These are phyloP conservation scores for Sesia bembeciformis DNA, from an alignment of 2,888 invertebrate genomes.

Conservation along the genomic window DNA sequence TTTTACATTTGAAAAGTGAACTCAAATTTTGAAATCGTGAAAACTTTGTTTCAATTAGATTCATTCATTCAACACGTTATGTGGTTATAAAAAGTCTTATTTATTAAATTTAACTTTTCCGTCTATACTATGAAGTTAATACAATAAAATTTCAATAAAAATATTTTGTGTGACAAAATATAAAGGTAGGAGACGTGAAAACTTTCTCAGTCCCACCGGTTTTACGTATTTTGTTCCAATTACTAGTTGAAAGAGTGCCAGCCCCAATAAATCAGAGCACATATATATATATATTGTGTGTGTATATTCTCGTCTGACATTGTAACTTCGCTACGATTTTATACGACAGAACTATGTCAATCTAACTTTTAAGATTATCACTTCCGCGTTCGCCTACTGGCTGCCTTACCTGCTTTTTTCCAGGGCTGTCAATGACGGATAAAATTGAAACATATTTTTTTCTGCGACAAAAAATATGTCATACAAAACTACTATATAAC, in stretches of 20 bases:
- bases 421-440: constrained; percentile 26
- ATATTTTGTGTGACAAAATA: background rate
- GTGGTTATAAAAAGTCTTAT: too few species aligned
- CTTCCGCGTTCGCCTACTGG: constrained; percentile 51
- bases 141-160: background rate
- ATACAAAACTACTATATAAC: too few species aligned
- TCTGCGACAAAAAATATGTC: too few species aligned
- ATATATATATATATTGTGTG: constrained; percentile 19
- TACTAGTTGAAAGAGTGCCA: constrained; percentile 59
- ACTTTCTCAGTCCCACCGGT: constrained; percentile 31
- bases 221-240: constrained; percentile 53
- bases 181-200: constrained; percentile 17
- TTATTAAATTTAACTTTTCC: too few species aligned
- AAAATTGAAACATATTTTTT: background rate
- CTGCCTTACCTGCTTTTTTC: constrained; percentile 41
- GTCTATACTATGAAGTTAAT: background rate
- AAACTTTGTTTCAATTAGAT: too few species aligned
- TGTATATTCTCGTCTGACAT: constrained; percentile 37
- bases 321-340: constrained; percentile 56
- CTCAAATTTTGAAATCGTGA: too few species aligned
- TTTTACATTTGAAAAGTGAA: too few species aligned
- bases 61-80: too few species aligned
- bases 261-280: constrained; percentile 48
- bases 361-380: constrained; percentile 71
- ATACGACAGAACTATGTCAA: constrained; percentile 65